Evolutionary conservation across 2,888 invertebrate genomes (phyloP), one percentile per base, ranked within the genome.

Genomic region (Sphaeridia pumilis): DNA sequence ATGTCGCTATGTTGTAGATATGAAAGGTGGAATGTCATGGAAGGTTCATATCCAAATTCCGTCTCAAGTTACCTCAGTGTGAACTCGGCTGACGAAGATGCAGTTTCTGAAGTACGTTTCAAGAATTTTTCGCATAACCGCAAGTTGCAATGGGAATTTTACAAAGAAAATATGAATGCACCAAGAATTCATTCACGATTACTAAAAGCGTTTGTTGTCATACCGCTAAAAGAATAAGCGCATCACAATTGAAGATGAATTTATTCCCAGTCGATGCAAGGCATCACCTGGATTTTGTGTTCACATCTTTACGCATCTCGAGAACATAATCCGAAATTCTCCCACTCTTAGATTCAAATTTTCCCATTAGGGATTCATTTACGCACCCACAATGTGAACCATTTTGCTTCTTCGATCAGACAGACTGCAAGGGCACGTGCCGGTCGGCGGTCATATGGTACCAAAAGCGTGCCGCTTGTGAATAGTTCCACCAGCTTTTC

Each of bases 261-360:
- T n/a, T n/a, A n/a, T n/a, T n/a, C n/a, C n/a, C n/a, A n/a, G n/a
- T n/a, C n/a, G n/a, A 38, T 17, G 38, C 38, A 17, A 38, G 38
- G 38, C 12, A 31, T 12, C 17, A 20, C 38, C 38, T 38, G 38
- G 38, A 38, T 38, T 38, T n/a, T 17, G 31, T 17, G 20, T 5
- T 38, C 17, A 38, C 38, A 20, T 17, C 17, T n/a, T 7, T 38
- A 38, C 7, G 38, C 17, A 38, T 38, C 17, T 17, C 12, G 38
- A 38, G 38, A 38, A 38, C 20, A 38, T 38, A 38, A 38, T 38
- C 38, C 38, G 38, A 20, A 38, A 38, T 38, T 38, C 38, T 38
- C 38, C 38, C 38, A 38, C 38, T 38, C 31, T 17, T 38, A 38
- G 38, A 38, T 17, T 17, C 17, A 20, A 38, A 38, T 38, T 38